Percentiles rank a stretch among this genome's conserved stretches.
These are phyloP conservation scores for Poecilia gillii DNA, from an alignment of 2,797 vertebrate genomes.

Conservation along the genomic window DNA sequence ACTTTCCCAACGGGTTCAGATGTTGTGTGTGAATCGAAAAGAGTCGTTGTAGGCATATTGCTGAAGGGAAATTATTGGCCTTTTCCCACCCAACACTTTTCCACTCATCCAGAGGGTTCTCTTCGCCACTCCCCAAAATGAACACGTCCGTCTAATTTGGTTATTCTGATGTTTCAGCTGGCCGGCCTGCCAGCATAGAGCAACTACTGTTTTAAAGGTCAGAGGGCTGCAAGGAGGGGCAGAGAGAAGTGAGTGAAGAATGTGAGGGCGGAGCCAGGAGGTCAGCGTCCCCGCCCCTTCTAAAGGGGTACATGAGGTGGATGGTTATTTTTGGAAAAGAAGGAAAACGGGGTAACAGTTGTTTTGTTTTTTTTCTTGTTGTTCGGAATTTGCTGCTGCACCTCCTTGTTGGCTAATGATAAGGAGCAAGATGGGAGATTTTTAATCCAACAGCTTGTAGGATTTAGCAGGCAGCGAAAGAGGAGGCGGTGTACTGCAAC, in stretches of 20 bases:
- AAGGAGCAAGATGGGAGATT: conserved; percentile 17
- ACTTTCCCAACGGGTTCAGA: conserved; percentile 19
- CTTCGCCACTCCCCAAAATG: conserved; percentile 66
- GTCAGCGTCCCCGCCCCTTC: conserved; percentile 53
- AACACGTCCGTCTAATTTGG: conserved; percentile 69
- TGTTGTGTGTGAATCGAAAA: conserved; percentile 37
- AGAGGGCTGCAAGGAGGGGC: conserved; percentile 48
- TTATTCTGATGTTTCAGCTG: conserved; percentile 62
- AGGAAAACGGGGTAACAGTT: conserved; percentile 54
- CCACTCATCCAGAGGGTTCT: conserved; percentile 45
- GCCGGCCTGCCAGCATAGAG: conserved; percentile 66
- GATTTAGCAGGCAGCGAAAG: conserved; percentile 21
- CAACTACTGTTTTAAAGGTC: conserved; percentile 73
- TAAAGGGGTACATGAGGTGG: conserved; percentile 44
- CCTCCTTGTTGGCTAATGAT: conserved; percentile 15
- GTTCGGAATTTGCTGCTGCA: conserved; percentile 38
- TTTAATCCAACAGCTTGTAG: not conserved
- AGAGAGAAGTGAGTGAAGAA: conserved; percentile 53
- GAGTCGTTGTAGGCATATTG: conserved; percentile 49
- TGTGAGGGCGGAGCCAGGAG: conserved; percentile 58
- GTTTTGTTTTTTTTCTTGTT: conserved; percentile 53
- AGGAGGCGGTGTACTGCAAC: conserved; percentile 12
- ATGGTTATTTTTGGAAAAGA: conserved; percentile 71
- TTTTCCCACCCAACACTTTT: conserved; percentile 55
- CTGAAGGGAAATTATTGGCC: conserved; percentile 69